Evolutionary conservation across 2,888 invertebrate species (phyloP), one percentile per base, ranked within the genome.

Genomic region (Mythimna albipuncta): DNA sequence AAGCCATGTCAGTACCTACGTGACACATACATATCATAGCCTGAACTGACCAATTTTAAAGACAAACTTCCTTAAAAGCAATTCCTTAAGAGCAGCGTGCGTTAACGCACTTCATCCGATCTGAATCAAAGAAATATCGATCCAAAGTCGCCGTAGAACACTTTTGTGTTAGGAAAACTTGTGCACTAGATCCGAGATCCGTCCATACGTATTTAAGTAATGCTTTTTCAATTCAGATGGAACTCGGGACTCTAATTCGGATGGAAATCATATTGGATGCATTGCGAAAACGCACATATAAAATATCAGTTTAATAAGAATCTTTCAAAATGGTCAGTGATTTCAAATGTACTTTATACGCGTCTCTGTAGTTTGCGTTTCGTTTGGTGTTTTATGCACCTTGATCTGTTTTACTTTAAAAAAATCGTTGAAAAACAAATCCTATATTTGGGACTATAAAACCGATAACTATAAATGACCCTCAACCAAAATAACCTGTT

Each of bases 1-100:
- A 97, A 92, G 93, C 95, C 89, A 94, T 96, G 96, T 96, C 96
- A 96, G 96, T 96, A 96, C 58, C 74, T 69, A 75, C 71, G 80
- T 77, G 68, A 89, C 87, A 85, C 68, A 79, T 76, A 82, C 65
- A 75, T 77, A 74, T 67, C 67, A 54, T 63, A 70, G 16, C 75
- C 61, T 55, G 50, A 72, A 64, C 69, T 82, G 79, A 72, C 64
- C 72, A 55, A 38, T 83, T 78, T 82, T 78, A 83, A 85, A 79
- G 41, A 69, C 21, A n/a, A 58, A n/a, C 11, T 10, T 9, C 47
- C 13, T 16, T 26, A 26, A 26, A 26, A 26, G 26, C 26, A n/a
- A 52, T 52, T 50, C 19, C 50, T 50, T 19, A 50, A 50, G 19
- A 50, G 19, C 19, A 50, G 19, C 19, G 50, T 19, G 19, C 19